phyloP scores from a whole-genome alignment of 2,797 vertebrate genomes.

The Sciaenops ocellatus region DNA sequence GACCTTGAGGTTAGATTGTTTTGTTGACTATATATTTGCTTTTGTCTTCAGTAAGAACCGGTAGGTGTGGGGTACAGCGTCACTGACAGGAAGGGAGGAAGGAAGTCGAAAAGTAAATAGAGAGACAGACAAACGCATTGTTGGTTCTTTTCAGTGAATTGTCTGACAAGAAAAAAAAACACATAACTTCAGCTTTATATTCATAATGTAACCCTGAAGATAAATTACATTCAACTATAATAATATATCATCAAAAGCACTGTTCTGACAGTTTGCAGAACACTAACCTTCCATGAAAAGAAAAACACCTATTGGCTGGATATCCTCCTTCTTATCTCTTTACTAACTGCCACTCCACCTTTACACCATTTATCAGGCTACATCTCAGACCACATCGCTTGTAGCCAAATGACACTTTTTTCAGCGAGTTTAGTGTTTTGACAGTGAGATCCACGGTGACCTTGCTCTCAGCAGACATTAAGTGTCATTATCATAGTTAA shows the following conservation, averaged over 20 bases:
- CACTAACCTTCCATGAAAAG: constrained; percentile 6
- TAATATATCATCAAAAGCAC: neutral
- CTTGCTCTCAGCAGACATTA: constrained; percentile 62
- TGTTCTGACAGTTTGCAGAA: neutral
- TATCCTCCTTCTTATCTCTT: constrained; percentile 1
- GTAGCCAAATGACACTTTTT: constrained; percentile 33
- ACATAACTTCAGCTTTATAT: neutral
- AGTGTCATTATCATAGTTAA: constrained; percentile 72
- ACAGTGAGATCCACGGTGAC: constrained; percentile 38
- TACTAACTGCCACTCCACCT: neutral
- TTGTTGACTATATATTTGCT: neutral
- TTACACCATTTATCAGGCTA: constrained; percentile 20
- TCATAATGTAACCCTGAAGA: neutral
- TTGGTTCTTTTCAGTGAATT: too few species aligned
- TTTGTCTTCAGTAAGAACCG: neutral
- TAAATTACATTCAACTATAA: neutral
- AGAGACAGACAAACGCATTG: too few species aligned
- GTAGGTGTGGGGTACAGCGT: neutral
- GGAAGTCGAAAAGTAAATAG: neutral
- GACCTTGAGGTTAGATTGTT: neutral
- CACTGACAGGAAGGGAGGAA: neutral
- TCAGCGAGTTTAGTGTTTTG: constrained; percentile 41
- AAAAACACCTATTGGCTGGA: neutral
- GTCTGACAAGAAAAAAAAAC: neutral
- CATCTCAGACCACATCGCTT: neutral